Conservation (phyloP, 1,140 invertebrate species). For the Papilio machaon region DNA sequence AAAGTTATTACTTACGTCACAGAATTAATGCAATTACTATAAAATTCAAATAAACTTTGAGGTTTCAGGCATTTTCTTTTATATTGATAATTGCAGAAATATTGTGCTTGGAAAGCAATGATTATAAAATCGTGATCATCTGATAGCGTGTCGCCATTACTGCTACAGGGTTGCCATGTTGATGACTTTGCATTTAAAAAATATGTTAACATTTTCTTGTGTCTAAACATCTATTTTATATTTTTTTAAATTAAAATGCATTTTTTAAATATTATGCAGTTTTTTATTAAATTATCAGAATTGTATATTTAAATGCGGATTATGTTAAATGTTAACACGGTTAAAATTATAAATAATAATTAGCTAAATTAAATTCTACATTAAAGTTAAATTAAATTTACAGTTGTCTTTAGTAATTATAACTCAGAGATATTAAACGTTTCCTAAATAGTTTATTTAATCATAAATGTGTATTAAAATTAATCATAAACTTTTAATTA, state of each 20-base stretch:
- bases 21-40: neutral
- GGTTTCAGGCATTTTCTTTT: conserved; percentile 20
- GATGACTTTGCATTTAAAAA: neutral
- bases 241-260: too few relatives aligned
- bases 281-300: too few relatives aligned
- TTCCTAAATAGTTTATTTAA: neutral
- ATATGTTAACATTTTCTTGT: neutral
- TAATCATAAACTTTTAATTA: neutral
- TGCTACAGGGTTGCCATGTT: conserved; percentile 17
- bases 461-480: neutral
- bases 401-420: too few relatives aligned
- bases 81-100: conserved; percentile 20
- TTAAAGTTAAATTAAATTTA: too few relatives aligned
- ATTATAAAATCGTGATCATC: conserved; percentile 41
- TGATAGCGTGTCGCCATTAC: conserved; percentile 41
- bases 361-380: too few relatives aligned
- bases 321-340: too few relatives aligned
- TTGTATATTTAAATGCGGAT: too few relatives aligned
- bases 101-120: conserved; percentile 16
- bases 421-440: neutral
- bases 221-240: too few relatives aligned
- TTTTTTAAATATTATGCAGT: too few relatives aligned
- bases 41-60: conserved; percentile 11
- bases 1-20: neutral
- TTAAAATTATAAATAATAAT: too few relatives aligned